Percentiles rank a stretch among this genome's conserved stretches.
Conservation (phyloP, 2,113 vertebrate species). For the Tychaedon coryphoeus region DNA sequence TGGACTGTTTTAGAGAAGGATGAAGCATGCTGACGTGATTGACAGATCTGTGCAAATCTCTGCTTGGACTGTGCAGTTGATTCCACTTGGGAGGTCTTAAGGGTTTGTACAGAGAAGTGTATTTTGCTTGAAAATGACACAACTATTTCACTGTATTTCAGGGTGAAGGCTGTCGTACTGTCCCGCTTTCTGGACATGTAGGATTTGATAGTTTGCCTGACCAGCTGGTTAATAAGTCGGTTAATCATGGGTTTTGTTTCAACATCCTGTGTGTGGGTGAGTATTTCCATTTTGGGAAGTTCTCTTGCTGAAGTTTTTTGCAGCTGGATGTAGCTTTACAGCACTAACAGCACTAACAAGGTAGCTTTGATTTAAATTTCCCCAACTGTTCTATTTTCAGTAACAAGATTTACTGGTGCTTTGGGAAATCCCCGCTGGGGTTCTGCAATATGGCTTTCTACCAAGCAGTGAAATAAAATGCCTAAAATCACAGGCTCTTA, state of each 20-base stretch:
- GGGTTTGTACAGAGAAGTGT: not conserved
- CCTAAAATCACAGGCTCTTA: not conserved
- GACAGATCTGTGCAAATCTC: not conserved
- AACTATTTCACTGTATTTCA: slow-evolving; percentile 44
- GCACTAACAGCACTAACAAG: slow-evolving; percentile 58
- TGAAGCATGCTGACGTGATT: not conserved
- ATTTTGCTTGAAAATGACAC: not conserved
- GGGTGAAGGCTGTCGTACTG: slow-evolving; percentile 91
- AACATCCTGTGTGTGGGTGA: slow-evolving; percentile 99
- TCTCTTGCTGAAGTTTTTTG: slow-evolving; percentile 63
- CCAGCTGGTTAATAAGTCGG: slow-evolving; percentile 99
- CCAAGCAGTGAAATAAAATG: slow-evolving; percentile 8
- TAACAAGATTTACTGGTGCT: slow-evolving; percentile 11
- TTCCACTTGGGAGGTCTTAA: not conserved
- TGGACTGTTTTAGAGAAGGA: not conserved
- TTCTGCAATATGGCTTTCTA: slow-evolving; percentile 6
- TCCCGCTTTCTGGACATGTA: slow-evolving; percentile 93
- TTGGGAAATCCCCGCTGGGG: slow-evolving; percentile 2
- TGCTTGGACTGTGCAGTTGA: not conserved
- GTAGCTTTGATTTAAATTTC: slow-evolving; percentile 39
- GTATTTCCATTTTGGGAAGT: slow-evolving; percentile 78
- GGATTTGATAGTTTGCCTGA: slow-evolving; percentile 99
- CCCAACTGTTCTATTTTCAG: not conserved
- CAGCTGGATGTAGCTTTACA: slow-evolving; percentile 46
- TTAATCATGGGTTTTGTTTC: slow-evolving; percentile 97